phyloP scores from a whole-genome alignment of 2,113 vertebrate genomes.

The Rhegmatorhina hoffmannsi region DNA sequence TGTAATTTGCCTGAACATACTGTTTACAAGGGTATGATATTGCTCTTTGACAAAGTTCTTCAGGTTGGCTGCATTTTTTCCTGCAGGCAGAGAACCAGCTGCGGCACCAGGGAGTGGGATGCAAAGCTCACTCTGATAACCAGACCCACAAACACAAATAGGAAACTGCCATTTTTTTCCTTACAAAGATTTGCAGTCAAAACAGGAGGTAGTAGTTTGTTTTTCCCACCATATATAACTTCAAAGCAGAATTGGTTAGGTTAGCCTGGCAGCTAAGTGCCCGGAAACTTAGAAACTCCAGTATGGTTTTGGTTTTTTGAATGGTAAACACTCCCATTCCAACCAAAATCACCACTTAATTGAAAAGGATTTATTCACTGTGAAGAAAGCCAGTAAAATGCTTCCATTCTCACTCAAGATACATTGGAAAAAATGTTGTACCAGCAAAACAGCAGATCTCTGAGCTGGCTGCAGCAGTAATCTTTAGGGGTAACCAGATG shows the following conservation, averaged over 20 bases:
- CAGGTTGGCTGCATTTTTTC: neutral
- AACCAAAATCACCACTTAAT: neutral
- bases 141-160: neutral
- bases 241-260: neutral
- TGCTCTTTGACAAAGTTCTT: neutral
- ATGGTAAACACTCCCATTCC: neutral
- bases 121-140: neutral
- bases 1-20: conserved; percentile 2
- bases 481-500: neutral
- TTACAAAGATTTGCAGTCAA: neutral
- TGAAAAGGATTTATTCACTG: neutral
- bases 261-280: neutral
- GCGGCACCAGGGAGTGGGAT: neutral
- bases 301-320: neutral
- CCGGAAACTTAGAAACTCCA: neutral
- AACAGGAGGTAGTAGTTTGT: neutral
- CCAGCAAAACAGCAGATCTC: neutral
- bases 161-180: neutral
- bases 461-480: neutral
- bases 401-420: neutral
- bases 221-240: neutral
- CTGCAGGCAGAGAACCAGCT: neutral
- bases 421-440: neutral
- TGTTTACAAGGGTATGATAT: neutral
- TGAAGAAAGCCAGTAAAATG: neutral